A percentile compares a stretch with the other conserved stretches of the same genome.
Conservation (phyloP, 1,140 invertebrate genomes). For the Caenorhabditis brenneri region DNA sequence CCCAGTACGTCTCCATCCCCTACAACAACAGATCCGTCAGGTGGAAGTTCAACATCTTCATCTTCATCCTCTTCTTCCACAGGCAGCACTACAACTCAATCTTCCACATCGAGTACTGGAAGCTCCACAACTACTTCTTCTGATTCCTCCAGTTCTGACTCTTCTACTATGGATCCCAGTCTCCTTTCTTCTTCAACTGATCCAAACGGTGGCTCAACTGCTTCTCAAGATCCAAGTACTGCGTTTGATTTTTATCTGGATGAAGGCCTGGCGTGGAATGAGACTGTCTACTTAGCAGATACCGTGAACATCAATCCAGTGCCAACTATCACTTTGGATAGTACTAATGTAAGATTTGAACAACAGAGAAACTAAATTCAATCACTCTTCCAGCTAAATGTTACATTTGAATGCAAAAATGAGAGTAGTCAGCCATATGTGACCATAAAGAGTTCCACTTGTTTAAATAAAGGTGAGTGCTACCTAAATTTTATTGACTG, state of each 20-base stretch:
- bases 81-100: background rate
- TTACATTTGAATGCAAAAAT: background rate
- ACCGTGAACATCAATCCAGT: background rate
- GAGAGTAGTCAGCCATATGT: background rate
- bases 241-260: background rate
- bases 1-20: background rate
- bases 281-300: background rate
- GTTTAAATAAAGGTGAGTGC: background rate
- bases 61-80: no score
- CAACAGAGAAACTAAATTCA: no score
- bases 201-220: background rate
- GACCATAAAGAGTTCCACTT: background rate
- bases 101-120: no score
- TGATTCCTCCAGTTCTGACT: background rate
- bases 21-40: background rate
- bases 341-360: background rate
- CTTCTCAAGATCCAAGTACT: background rate
- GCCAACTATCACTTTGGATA: background rate
- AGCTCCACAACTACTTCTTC: background rate
- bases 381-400: background rate
- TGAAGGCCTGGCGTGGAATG: background rate
- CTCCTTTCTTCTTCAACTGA: background rate
- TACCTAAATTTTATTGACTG: no score
- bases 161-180: no score
- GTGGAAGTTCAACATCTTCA: background rate